Base-by-base conservation (phyloP, 2,113 vertebrate genomes). In the Lepus timidus region DNA sequence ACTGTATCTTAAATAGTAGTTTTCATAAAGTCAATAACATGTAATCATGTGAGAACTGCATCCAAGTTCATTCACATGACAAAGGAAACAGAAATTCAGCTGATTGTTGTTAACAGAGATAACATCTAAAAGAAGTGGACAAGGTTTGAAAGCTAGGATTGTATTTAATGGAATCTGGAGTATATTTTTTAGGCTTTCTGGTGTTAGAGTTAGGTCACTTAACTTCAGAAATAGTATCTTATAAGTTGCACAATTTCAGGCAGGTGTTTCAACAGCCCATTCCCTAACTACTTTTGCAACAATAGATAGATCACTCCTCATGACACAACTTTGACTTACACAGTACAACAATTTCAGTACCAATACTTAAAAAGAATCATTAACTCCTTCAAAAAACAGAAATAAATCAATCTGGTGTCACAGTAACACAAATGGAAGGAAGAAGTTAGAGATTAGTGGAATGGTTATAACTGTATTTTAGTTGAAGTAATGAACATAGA, bases 191-290 rank as follows among this genome's bases (percentile, higher is more conserved):
- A 36, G 44, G 27, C 73, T 96, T 98, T 94, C 96, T 96, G 81
- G 85, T 97, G 95, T 97, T 96, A 95, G 62, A 94, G 79, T 87
- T 88, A 92, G 75, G 80, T 85, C 93, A 87, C 95, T 96, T 96
- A 95, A 93, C 96, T 98, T 96, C 96, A 97, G 93, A 97, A 98
- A 97, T 33, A 97, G 55, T 94, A 88, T 62, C 92, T 97, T 14
- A 0, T 85, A 73, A 96, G 91, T 83, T 96, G 68, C 49, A 65
- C 78, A 79, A 79, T 96, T 84, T 95, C 73, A 91, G 91, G 95
- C 95, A 97, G 97, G 97, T 98, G 95, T 96, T 96, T 87, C 96
- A 95, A 93, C 74, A 97, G 85, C 93, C 94, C 95, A 96, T 96
- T 92, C 94, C 88, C 65, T 95, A 96, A 96, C 95, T 97, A 95